Evolutionary conservation across 2,888 invertebrate species (phyloP).

Genomic region (Cheilosia urbana): DNA sequence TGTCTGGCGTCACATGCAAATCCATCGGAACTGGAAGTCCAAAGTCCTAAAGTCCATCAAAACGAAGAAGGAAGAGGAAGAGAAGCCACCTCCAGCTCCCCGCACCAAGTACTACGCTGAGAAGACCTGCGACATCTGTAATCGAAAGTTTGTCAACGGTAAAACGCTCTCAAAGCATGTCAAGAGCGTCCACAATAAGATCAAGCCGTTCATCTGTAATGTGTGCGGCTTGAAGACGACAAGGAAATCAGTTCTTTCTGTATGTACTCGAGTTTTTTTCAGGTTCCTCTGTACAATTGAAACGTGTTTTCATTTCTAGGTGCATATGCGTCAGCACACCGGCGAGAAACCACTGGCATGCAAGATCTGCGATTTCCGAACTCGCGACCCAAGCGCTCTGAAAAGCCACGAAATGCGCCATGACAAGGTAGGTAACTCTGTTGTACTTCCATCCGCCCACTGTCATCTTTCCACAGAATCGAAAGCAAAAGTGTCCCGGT

Average conservation of each 20-base stretch:
- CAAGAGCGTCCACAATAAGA: conserved; percentile 89
- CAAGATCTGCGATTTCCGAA: conserved; percentile 87
- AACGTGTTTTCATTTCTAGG: conserved; percentile 81
- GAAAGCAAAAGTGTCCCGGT: conserved; percentile 87
- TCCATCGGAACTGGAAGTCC: conserved; percentile 84
- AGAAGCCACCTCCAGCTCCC: conserved; percentile 70
- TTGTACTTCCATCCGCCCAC: neutral
- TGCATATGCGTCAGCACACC: conserved; percentile 90
- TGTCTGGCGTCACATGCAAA: conserved; percentile 87
- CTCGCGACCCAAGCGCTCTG: conserved; percentile 91
- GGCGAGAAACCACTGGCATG: conserved; percentile 91
- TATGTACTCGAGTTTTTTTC: conserved; percentile 77
- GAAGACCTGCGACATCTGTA: conserved; percentile 88
- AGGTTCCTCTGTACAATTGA: neutral
- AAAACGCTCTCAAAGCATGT: conserved; percentile 89
- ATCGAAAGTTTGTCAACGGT: conserved; percentile 88
- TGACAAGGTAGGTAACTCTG: conserved; percentile 79
- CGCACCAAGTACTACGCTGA: conserved; percentile 85
- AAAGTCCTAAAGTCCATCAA: conserved; percentile 80
- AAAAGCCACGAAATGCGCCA: conserved; percentile 88
- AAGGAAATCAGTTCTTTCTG: conserved; percentile 88
- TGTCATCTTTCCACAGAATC: conserved; percentile 78
- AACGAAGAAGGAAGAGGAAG: conserved; percentile 57
- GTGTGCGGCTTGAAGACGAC: conserved; percentile 90
- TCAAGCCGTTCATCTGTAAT: conserved; percentile 89